Conservation (phyloP, 1,140 invertebrate species). For the Campodea augens region DNA sequence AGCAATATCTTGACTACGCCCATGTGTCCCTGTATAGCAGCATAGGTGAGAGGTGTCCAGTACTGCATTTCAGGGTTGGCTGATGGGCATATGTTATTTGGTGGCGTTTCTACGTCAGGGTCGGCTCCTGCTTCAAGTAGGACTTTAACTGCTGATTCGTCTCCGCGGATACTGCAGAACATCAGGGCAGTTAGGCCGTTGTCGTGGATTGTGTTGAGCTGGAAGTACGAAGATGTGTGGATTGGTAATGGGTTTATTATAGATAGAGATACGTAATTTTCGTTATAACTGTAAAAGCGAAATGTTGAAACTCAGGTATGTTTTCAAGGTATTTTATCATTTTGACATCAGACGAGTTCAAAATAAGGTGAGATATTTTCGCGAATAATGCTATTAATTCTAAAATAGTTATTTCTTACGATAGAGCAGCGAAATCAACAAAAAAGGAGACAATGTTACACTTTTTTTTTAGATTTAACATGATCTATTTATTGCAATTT, state of each 20-base stretch:
- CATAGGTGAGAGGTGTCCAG: conserved; percentile 56
- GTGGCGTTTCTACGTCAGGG: conserved; percentile 46
- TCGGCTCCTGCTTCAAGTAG: conserved; percentile 59
- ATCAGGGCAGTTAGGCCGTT: conserved; percentile 60
- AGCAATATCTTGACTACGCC: conserved; percentile 33
- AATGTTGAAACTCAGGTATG: too few species aligned
- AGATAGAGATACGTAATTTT: not conserved
- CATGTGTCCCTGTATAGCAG: conserved; percentile 37
- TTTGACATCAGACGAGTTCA: too few species aligned
- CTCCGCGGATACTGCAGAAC: conserved; percentile 55
- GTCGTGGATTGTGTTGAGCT: conserved; percentile 53
- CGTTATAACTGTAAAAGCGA: too few species aligned
- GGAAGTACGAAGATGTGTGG: not conserved
- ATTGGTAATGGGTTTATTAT: not conserved
- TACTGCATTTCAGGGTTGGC: conserved; percentile 51
- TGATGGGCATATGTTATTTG: conserved; percentile 19
- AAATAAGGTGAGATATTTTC: too few species aligned
- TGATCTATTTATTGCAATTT: too few species aligned
- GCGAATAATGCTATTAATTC: too few species aligned
- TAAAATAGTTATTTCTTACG: too few species aligned
- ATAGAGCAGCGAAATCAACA: too few species aligned
- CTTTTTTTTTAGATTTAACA: too few species aligned
- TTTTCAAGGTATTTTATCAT: too few species aligned
- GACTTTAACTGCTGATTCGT: conserved; percentile 45
- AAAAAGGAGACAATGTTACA: too few species aligned